Conservation (phyloP, 2,888 invertebrate genomes). For the Coenonympha arcania region DNA sequence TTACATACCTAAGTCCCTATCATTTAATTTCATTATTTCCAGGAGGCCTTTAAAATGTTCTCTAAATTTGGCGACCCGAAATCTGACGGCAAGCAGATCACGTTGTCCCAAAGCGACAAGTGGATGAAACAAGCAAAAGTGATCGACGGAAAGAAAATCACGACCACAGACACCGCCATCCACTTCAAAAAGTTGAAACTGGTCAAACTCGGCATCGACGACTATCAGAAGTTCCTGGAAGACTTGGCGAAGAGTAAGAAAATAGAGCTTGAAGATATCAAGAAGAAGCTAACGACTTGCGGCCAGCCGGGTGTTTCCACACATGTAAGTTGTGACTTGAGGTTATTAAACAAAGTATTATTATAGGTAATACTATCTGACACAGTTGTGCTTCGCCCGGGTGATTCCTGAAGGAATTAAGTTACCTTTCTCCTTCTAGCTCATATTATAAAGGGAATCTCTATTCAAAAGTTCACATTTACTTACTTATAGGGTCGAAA, state of each 20-base stretch:
- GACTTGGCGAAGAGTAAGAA: conserved; percentile 90
- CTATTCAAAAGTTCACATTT: no score
- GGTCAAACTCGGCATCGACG: conserved; percentile 81
- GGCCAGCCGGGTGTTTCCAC: conserved; percentile 81
- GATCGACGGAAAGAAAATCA: conserved; percentile 86
- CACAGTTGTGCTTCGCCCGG: no score
- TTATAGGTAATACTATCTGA: no score
- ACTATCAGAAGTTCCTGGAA: conserved; percentile 89
- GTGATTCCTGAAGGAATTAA: no score
- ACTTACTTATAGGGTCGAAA: no score
- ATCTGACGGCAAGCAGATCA: conserved; percentile 88
- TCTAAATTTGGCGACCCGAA: conserved; percentile 91
- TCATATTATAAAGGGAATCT: no score
- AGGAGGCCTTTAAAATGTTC: conserved; percentile 84
- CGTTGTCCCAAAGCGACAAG: conserved; percentile 92
- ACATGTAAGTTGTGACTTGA: conserved; percentile 46
- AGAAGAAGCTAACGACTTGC: conserved; percentile 84
- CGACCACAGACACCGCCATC: conserved; percentile 92
- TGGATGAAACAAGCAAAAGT: conserved; percentile 94
- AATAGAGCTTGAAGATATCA: conserved; percentile 83
- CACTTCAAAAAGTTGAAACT: conserved; percentile 91
- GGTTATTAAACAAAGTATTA: no score
- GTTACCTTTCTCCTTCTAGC: no score
- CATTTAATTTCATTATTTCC: no score
- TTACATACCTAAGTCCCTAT: no score